A percentile compares a stretch with the other conserved stretches of the same genome.
These are phyloP conservation scores for Drosophila biarmipes DNA, from an alignment of 1,140 invertebrate species.

Conservation along the genomic window DNA sequence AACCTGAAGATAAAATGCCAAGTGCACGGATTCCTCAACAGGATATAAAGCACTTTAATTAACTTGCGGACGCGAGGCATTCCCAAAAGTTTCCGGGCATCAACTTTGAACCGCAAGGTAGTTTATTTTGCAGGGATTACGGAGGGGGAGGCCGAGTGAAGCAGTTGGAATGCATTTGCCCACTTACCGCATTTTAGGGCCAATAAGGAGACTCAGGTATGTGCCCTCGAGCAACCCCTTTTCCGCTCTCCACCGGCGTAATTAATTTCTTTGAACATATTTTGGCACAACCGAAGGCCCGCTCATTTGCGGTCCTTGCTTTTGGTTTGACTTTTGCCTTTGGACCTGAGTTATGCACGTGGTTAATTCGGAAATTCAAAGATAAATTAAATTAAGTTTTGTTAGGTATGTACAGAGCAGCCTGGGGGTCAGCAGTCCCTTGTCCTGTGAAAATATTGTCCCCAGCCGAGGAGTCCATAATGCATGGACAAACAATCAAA, in stretches of 20 bases:
- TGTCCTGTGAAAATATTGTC: constrained; percentile 54
- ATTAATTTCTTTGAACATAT: constrained; percentile 77
- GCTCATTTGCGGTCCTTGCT: constrained; percentile 39
- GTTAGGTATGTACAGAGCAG: background rate
- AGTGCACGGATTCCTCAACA: constrained; percentile 33
- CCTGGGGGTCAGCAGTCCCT: background rate
- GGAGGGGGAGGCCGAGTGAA: constrained; percentile 30
- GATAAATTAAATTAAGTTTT: constrained; percentile 66
- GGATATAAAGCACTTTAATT: constrained; percentile 79
- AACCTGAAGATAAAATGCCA: constrained; percentile 42
- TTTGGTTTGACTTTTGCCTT: constrained; percentile 44
- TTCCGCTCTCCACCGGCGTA: constrained; percentile 29
- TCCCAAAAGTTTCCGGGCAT: constrained; percentile 73
- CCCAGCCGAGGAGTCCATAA: constrained; percentile 40
- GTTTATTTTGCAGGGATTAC: constrained; percentile 75
- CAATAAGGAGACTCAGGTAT: constrained; percentile 71
- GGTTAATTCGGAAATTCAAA: constrained; percentile 57
- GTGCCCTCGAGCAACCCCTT: constrained; percentile 10
- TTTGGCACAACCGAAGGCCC: constrained; percentile 24
- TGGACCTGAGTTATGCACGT: constrained; percentile 67
- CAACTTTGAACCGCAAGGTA: constrained; percentile 82
- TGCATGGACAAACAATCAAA: constrained; percentile 61
- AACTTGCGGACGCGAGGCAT: constrained; percentile 76
- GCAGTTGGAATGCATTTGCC: constrained; percentile 60
- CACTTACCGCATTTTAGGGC: constrained; percentile 64